These are phyloP conservation scores for Corythoichthys intestinalis DNA, from an alignment of 2,113 vertebrate species.

Conservation along the genomic window DNA sequence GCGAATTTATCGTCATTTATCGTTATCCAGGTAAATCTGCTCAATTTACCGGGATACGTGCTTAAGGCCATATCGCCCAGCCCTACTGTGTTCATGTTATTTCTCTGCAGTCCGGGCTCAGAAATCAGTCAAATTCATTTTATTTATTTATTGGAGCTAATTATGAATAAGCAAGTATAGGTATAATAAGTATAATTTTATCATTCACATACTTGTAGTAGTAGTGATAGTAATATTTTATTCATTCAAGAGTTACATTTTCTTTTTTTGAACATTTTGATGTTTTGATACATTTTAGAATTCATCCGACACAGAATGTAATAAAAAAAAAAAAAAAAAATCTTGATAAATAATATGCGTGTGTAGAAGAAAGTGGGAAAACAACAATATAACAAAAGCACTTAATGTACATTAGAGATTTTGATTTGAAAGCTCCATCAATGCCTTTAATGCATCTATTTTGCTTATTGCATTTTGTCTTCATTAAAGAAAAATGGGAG, in stretches of 20 bases:
- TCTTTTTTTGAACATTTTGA: no score
- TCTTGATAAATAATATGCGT: neutral
- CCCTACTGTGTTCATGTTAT: neutral
- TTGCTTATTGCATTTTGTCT: slow-evolving; percentile 69
- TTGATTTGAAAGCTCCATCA: slow-evolving; percentile 70
- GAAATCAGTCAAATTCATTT: neutral
- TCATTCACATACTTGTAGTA: no score
- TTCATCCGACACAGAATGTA: neutral
- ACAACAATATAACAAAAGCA: slow-evolving; percentile 60
- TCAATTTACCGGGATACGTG: no score
- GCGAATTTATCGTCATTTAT: no score
- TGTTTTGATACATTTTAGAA: neutral
- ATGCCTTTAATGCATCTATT: slow-evolving; percentile 69
- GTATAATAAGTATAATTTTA: no score
- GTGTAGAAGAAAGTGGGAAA: neutral
- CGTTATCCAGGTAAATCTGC: no score
- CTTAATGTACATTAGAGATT: slow-evolving; percentile 70
- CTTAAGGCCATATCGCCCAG: no score
- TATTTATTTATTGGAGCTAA: neutral
- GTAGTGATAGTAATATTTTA: no score
- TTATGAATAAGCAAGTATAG: no score
- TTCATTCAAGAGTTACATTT: no score
- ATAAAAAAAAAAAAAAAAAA: neutral
- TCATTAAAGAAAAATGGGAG: slow-evolving; percentile 59
- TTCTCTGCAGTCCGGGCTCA: slow-evolving; percentile 6